Conservation (phyloP, 2,888 invertebrate genomes). For the Neria commutata region DNA sequence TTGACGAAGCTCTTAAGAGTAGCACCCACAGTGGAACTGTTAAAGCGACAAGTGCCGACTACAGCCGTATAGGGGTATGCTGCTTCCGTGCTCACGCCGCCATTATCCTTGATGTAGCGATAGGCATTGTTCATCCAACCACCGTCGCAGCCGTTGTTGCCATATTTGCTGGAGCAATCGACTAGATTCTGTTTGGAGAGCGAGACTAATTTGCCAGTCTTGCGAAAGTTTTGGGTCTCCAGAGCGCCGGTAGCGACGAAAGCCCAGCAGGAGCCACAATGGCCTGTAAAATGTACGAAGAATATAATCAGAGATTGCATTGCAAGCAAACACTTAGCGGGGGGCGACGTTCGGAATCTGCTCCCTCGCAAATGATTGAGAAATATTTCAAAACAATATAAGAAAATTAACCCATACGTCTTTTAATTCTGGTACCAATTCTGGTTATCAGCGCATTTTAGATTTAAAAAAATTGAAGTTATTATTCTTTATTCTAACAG, state of each 20-base stretch:
- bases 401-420: too few relatives aligned
- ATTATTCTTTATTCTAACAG: too few relatives aligned
- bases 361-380: too few relatives aligned
- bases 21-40: slow-evolving; percentile 72
- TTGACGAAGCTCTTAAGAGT: slow-evolving; percentile 82
- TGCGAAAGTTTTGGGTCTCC: slow-evolving; percentile 88
- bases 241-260: slow-evolving; percentile 90
- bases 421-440: too few relatives aligned
- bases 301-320: too few relatives aligned
- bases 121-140: slow-evolving; percentile 80
- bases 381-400: too few relatives aligned
- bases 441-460: too few relatives aligned
- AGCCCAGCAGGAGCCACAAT: slow-evolving; percentile 92
- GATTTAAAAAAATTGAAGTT: too few relatives aligned
- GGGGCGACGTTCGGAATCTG: too few relatives aligned
- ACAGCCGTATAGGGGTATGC: slow-evolving; percentile 85
- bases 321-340: too few relatives aligned
- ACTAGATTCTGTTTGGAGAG: slow-evolving; percentile 92
- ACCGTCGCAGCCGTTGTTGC: slow-evolving; percentile 90
- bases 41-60: slow-evolving; percentile 74
- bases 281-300: slow-evolving; percentile 51
- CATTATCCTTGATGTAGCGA: slow-evolving; percentile 80
- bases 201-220: slow-evolving; percentile 76
- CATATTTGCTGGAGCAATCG: slow-evolving; percentile 83
- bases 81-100: slow-evolving; percentile 87